Conservation (phyloP, 1,140 invertebrate species). For the Maconellicoccus hirsutus region DNA sequence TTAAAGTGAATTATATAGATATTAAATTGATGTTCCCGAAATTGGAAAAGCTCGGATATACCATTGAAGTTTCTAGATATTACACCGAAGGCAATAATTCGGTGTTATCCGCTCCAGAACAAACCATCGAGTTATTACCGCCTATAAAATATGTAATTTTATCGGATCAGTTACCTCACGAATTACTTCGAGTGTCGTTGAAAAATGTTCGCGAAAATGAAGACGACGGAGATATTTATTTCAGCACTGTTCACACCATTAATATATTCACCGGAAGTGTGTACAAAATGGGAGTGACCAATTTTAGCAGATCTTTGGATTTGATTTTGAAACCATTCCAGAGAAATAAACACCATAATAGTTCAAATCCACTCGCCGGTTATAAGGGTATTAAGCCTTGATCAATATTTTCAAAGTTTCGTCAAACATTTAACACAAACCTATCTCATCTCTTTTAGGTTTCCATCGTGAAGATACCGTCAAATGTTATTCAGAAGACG, state of each 20-base stretch:
- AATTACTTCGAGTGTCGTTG: not conserved
- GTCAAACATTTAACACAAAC: not conserved
- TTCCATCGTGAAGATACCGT: constrained; percentile 23
- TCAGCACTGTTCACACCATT: constrained; percentile 13
- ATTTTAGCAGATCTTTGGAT: not conserved
- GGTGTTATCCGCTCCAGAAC: not conserved
- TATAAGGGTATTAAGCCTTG: no score
- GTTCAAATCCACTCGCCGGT: not conserved
- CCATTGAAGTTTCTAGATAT: constrained; percentile 9
- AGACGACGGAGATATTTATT: not conserved
- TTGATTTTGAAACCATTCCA: not conserved
- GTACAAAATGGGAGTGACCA: not conserved
- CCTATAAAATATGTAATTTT: constrained; percentile 17
- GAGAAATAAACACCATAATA: not conserved
- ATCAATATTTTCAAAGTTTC: no score
- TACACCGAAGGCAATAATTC: not conserved
- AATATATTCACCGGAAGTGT: constrained; percentile 24
- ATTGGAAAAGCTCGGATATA: not conserved
- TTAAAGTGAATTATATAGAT: constrained; percentile 14
- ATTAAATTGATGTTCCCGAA: not conserved
- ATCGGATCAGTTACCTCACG: not conserved
- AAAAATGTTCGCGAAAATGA: not conserved
- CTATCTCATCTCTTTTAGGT: constrained; percentile 10
- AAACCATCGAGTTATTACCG: constrained; percentile 12
- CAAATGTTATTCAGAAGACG: constrained; percentile 25